These are phyloP conservation scores for Heteractis magnifica DNA, from an alignment of 92 coral and sea anemone genomes.

Conservation along the genomic window DNA sequence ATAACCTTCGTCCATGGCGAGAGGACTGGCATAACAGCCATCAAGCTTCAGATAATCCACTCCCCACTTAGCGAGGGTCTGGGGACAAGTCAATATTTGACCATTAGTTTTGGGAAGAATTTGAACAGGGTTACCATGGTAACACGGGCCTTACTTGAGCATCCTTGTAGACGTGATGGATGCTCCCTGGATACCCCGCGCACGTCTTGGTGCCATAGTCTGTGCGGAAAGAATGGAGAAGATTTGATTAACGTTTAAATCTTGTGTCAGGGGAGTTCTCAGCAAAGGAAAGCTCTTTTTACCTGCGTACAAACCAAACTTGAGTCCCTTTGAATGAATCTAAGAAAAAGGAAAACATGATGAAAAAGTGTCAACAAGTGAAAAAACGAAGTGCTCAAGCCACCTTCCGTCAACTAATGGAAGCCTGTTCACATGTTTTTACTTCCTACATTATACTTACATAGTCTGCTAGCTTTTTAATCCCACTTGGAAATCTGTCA, in stretches of 20 bases:
- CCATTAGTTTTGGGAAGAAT: not conserved
- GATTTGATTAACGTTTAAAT: not conserved
- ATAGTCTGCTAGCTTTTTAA: slow-evolving; percentile 83
- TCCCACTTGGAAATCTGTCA: slow-evolving; percentile 86
- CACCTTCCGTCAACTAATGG: too few species aligned
- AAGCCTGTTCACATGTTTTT: too few species aligned
- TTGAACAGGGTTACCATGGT: not conserved
- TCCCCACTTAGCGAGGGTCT: slow-evolving; percentile 97
- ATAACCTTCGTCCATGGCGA: slow-evolving; percentile 84
- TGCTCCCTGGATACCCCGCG: slow-evolving; percentile 96
- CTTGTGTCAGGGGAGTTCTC: not conserved
- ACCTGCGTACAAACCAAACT: slow-evolving; percentile 94
- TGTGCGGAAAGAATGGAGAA: slow-evolving; percentile 1
- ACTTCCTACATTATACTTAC: slow-evolving; percentile 41
- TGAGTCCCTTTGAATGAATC: slow-evolving; percentile 91
- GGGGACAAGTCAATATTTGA: not conserved
- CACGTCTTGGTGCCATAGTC: slow-evolving; percentile 96
- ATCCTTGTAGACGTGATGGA: slow-evolving; percentile 67
- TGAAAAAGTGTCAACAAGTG: too few species aligned
- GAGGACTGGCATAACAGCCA: slow-evolving; percentile 86
- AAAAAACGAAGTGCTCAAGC: too few species aligned
- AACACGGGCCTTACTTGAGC: slow-evolving; percentile 53
- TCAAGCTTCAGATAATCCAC: slow-evolving; percentile 97
- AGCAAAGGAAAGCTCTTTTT: not conserved
- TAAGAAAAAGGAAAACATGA: not conserved